phyloP scores from a whole-genome alignment of 1,140 invertebrate species.

The Drosophila watanabei region DNA sequence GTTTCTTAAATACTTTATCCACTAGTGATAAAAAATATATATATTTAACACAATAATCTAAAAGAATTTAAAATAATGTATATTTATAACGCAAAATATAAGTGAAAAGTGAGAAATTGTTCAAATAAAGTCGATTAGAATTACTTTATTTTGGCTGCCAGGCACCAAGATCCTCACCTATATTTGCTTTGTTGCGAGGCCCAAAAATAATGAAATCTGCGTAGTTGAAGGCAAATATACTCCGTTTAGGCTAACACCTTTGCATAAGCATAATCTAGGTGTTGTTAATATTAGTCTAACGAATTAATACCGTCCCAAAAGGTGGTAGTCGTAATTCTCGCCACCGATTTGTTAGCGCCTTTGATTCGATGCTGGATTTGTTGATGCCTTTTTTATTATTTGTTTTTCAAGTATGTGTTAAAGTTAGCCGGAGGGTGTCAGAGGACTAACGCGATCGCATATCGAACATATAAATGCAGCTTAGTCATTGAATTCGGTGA shows the following conservation, averaged over 20 bases:
- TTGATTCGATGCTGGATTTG: slow-evolving; percentile 22
- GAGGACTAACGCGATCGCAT: slow-evolving; percentile 27
- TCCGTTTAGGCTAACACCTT: slow-evolving; percentile 23
- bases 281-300: slow-evolving; percentile 31
- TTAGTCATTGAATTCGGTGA: slow-evolving; percentile 38
- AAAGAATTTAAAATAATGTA: background rate
- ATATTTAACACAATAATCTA: background rate
- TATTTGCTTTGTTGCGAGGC: slow-evolving; percentile 28
- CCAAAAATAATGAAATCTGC: background rate
- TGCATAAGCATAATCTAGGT: slow-evolving; percentile 51
- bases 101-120: background rate
- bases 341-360: slow-evolving; percentile 24
- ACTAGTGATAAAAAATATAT: background rate
- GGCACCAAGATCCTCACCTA: background rate
- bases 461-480: slow-evolving; percentile 12
- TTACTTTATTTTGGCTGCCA: background rate
- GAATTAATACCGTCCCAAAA: slow-evolving; percentile 36
- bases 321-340: slow-evolving; percentile 18
- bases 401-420: slow-evolving; percentile 55
- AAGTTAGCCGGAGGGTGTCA: slow-evolving; percentile 51
- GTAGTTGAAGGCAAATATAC: slow-evolving; percentile 14
- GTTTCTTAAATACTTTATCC: background rate
- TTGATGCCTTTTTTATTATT: slow-evolving; percentile 37
- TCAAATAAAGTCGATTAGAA: slow-evolving; percentile 6
- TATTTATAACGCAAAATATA: too few relatives aligned